Evolutionary conservation across 2,888 invertebrate genomes (phyloP), one percentile per base, ranked within the genome.

Genomic region (Melipona beecheii): DNA sequence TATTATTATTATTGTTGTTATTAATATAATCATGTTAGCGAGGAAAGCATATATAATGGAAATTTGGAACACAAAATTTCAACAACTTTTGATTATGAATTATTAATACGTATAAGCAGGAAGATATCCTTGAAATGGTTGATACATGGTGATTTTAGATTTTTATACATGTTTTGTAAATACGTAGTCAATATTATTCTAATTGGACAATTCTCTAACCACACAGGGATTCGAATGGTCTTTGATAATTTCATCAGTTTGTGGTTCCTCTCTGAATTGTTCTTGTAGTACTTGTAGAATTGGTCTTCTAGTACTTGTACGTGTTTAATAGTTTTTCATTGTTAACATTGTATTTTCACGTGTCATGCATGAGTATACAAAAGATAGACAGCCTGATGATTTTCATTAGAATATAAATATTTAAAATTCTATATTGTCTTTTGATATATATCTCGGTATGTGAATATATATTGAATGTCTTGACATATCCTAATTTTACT

Each of bases 191-290:
- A 71, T 64, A 58, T 64, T 24, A 15, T 24, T 24, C 19, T 49
- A 65, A 58, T 71, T 21, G 62, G 81, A 82, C 50, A 66, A 80
- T 81, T 83, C 75, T 69, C 49, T 78, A 83, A 83, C 71, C 4
- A 81, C 49, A 72, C 74, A 74, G 84, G 87, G 84, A 78, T 87
- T 87, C 75, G 72, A 77, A 85, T 36, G 24, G 31, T 60, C 58
- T 43, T 65, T 60, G 64, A 27, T 69, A 75, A 36, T 27, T 60
- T 31, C 58, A 58, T 2, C 21, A 31, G 52, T 72, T 65, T 71
- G n/a, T 70, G 56, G 60, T 70, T 84, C 43, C 52, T 65, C 60
- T 54, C 5, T 19, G 66, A 68, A 84, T 69, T 56, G 52, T 75
- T 76, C 52, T 27, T 64, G 21, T 19, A 78, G 56, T 72, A 74